Evolutionary conservation across 2,113 vertebrate genomes (phyloP), one percentile per base, ranked within the genome.

Genomic region (Peromyscus polionotus): DNA sequence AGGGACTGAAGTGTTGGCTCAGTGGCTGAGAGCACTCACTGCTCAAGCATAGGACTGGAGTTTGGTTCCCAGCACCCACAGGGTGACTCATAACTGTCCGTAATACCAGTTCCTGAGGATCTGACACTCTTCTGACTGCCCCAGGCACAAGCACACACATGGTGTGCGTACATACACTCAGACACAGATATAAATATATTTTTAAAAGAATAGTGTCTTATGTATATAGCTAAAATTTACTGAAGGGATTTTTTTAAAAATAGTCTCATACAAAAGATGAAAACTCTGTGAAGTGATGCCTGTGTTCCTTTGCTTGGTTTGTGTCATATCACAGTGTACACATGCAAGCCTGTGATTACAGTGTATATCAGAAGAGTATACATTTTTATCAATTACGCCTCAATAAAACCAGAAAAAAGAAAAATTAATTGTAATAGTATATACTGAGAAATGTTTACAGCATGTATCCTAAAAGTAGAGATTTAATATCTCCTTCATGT

Each of bases 401-500:
- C 26, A 57, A 2, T 76, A 67, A 73, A 85, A n/a, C n/a, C 76
- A 26, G 85, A 65, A 72, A 67, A 90, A 75, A 3, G 31, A 14
- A 94, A 95, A 95, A 26, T 88, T 36, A 93, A 11, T 76, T 93
- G 20, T 9, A 85, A 0, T 67, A 63, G 22, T 85, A 85, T 80
- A 63, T 75, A 63, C 73, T 91, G 63, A 96, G 63, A 91, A 93
- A 75, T 80, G 70, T 51, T 76, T 88, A 70, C 2, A 87, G 24
- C 1, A 31, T 61, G 36, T 81, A 20, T 42, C 42, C 36, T 19
- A 87, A 76, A 80, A 76, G 26, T 92, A 7, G 24, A 92, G 22
- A 33, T 7, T 94, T 94, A 72, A 24, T 75, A 77, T 83, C 51
- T 67, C 54, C 79, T 70, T 94, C 45, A 83, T 76, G 67, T 95